Percentiles rank a stretch among this genome's conserved stretches.
phyloP scores from a whole-genome alignment of 2,797 vertebrate species.

The Lacerta bilineata region DNA sequence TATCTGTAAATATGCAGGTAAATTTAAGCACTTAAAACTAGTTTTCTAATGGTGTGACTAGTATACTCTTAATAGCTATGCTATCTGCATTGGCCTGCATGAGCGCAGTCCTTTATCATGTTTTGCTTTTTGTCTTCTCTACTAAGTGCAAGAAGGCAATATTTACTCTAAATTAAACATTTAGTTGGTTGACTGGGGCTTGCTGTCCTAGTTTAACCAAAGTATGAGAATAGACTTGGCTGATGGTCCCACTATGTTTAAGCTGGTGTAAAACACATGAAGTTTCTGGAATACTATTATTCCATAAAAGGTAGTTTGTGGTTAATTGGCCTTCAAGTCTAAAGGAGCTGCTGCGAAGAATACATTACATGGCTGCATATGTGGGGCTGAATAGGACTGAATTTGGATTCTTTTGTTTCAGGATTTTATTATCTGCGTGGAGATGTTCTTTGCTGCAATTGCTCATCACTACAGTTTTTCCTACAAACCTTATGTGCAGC shows the following conservation, averaged over 20 bases:
- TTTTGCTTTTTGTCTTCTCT: neutral
- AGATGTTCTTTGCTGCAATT: conserved; percentile 98
- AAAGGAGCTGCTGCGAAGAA: neutral
- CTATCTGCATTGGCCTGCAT: neutral
- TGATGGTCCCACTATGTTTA: neutral
- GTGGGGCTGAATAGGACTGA: neutral
- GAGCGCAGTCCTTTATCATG: neutral
- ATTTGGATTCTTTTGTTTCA: conserved; percentile 59
- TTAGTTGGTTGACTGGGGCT: neutral
- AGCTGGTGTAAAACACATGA: too few species aligned
- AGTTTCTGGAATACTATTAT: neutral
- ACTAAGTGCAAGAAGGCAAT: neutral
- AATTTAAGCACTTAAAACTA: neutral
- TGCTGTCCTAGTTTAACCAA: neutral
- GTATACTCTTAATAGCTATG: neutral
- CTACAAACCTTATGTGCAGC: conserved; percentile 97
- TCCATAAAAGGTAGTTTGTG: neutral
- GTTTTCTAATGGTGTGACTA: neutral
- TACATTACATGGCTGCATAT: neutral
- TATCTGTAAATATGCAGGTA: neutral
- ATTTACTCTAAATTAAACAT: neutral
- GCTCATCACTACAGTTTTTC: conserved; percentile 97
- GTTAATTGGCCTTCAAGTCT: neutral
- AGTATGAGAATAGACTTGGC: neutral
- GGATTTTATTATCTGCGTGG: conserved; percentile 98